A percentile compares a stretch with the other conserved stretches of the same genome.
Evolutionary conservation across 2,888 invertebrate species (phyloP).

Genomic region (Trilocha varians): DNA sequence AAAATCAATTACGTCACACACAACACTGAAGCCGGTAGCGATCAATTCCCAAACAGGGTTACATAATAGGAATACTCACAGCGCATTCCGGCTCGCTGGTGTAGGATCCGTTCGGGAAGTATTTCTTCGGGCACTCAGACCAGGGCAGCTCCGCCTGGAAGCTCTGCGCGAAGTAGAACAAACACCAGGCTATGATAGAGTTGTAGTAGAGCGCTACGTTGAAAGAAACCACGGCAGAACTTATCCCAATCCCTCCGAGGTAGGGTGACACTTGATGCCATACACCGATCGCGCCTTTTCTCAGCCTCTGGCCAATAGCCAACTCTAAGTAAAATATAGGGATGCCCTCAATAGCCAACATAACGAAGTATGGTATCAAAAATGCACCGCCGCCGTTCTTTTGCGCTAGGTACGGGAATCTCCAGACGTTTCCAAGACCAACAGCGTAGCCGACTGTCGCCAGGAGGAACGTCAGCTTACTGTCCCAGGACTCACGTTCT

Average conservation of each 20-base stretch:
- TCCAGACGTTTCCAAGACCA: constrained; percentile 95
- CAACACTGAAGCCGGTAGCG: too few relatives aligned
- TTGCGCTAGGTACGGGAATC: constrained; percentile 95
- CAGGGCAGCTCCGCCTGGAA: constrained; percentile 94
- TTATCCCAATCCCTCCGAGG: constrained; percentile 91
- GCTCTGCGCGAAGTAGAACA: constrained; percentile 95
- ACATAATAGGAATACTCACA: constrained; percentile 64
- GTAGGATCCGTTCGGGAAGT: constrained; percentile 85
- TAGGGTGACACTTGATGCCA: constrained; percentile 96
- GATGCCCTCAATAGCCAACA: constrained; percentile 94
- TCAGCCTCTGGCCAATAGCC: constrained; percentile 93
- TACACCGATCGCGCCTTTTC: constrained; percentile 95
- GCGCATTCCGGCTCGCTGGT: constrained; percentile 86
- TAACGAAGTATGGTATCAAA: constrained; percentile 95
- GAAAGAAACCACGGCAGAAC: constrained; percentile 96
- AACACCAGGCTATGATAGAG: constrained; percentile 98
- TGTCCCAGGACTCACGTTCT: constrained; percentile 93
- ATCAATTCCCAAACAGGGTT: not conserved
- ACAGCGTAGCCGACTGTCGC: constrained; percentile 97
- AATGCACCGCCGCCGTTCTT: constrained; percentile 98
- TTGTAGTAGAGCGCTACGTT: constrained; percentile 98
- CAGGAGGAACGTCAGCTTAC: constrained; percentile 90
- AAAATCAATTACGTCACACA: too few relatives aligned
- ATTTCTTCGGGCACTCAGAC: constrained; percentile 90
- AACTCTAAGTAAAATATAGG: constrained; percentile 97